These are phyloP conservation scores for Ips nitidus DNA, from an alignment of 1,140 invertebrate genomes.

Conservation along the genomic window DNA sequence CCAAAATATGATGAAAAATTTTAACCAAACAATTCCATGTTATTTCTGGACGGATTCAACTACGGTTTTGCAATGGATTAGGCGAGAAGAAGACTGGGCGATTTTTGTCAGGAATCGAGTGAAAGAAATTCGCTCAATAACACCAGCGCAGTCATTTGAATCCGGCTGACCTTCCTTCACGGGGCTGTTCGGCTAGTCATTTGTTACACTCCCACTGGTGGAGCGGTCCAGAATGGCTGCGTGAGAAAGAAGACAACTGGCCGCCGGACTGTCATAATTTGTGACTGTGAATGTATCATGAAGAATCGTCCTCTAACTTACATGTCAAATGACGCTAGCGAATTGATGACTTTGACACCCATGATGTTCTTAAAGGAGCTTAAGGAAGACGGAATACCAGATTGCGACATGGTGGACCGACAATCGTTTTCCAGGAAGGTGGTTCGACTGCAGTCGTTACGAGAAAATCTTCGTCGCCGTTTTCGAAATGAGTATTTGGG, in stretches of 20 bases:
- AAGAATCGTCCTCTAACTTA: conserved; percentile 50
- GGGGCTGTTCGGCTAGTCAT: conserved; percentile 46
- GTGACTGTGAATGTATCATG: conserved; percentile 46
- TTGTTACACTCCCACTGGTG: conserved; percentile 51
- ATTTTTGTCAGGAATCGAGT: conserved; percentile 53
- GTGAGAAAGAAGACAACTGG: conserved; percentile 4
- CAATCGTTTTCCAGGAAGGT: too few species aligned
- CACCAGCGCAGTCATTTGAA: conserved; percentile 40
- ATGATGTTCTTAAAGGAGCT: conserved; percentile 31
- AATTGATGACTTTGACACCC: conserved; percentile 24
- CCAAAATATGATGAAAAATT: too few species aligned
- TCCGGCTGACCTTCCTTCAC: conserved; percentile 52
- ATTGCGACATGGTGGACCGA: conserved; percentile 12
- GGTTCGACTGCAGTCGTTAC: not conserved
- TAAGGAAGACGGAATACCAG: not conserved
- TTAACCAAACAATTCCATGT: not conserved
- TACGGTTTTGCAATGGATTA: conserved; percentile 49
- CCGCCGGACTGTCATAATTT: not conserved
- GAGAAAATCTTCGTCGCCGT: not conserved
- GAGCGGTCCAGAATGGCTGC: conserved; percentile 45
- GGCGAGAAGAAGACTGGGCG: conserved; percentile 40
- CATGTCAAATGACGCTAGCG: conserved; percentile 40
- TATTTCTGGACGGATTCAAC: conserved; percentile 50
- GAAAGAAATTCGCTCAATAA: conserved; percentile 45
- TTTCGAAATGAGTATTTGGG: conserved; percentile 23